Evolutionary conservation across 2,797 vertebrate genomes (phyloP), one percentile per base, ranked within the genome.

Genomic region (Hippopotamyrus pictus): DNA sequence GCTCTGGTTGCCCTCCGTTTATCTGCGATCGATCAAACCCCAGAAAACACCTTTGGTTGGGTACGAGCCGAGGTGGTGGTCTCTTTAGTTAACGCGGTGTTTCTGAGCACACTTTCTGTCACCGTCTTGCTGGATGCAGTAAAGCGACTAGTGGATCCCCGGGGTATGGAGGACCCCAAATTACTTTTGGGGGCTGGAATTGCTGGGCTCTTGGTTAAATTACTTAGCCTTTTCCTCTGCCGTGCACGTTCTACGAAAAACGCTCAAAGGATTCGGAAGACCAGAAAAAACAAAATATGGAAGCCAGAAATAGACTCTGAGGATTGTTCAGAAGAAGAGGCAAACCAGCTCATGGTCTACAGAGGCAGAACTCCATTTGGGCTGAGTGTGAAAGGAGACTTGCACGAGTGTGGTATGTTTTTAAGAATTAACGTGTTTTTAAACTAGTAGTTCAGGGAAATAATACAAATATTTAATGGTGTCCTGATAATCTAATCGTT

Each of bases 301-400:
- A 96, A 96, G 92, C 83, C 92, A 0, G 94, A 95, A 89, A 94
- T 33, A 29, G 92, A 25, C 89, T 91, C 41, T 7, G 94, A 88
- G 84, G 93, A 25, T 91, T 59, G 57, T 22, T 8, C 57, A 59
- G 19, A 95, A 0, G 98, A 98, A 90, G 98, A 99, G 95, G 98
- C 97, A 93, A 99, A 98, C 95, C 98, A 96, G 91, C 92, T 99
- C 90, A 97, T 99, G 93, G 96, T 93, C 82, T 97, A 94, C 88
- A 94, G 95, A 89, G 95, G 95, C 94, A 96, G 92, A 94, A 96
- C 95, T 44, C 44, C 46, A 48, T 48, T 48, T 2, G 97, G 97
- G 0, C 92, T 94, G 53, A 94, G 48, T 86, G 22, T 29, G n/a
- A 29, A 53, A 29, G 48, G 50, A 25, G n/a, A 86, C 44, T 22